A percentile compares a stretch with the other conserved stretches of the same genome.
phyloP scores from a whole-genome alignment of 2,113 vertebrate genomes.

The Elgaria multicarinata region DNA sequence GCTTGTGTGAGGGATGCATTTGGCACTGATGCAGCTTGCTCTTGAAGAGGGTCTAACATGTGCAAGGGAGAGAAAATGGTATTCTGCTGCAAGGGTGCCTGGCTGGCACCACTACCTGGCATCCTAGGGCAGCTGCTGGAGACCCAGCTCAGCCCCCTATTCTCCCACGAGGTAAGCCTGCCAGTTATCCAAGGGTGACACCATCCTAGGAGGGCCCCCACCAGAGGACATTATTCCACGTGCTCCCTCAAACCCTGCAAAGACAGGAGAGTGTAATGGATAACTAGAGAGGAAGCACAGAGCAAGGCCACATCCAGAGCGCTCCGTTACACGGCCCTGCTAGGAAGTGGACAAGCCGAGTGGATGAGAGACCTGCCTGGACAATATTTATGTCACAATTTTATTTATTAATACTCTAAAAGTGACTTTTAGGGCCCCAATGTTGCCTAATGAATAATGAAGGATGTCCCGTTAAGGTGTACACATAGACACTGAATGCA shows the following conservation, averaged over 20 bases:
- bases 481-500: constrained; percentile 25
- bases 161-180: background rate
- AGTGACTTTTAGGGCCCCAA: constrained; percentile 14
- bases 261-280: too few species aligned
- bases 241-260: background rate
- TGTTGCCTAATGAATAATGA: constrained; percentile 42
- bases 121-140: background rate
- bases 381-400: constrained; percentile 32
- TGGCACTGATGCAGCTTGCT: background rate
- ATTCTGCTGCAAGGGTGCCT: background rate
- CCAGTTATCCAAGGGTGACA: background rate
- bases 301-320: background rate
- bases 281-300: background rate
- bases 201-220: background rate
- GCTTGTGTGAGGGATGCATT: background rate
- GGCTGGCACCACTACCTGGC: background rate
- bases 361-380: background rate
- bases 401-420: constrained; percentile 35
- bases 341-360: background rate
- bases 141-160: accelerated
- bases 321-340: background rate
- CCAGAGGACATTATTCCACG: background rate
- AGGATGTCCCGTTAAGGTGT: constrained; percentile 48
- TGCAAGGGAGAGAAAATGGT: background rate
- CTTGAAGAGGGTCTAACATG: background rate